These are phyloP conservation scores for Sarcophaga carnaria DNA, from an alignment of 2,888 invertebrate species.

Conservation along the genomic window DNA sequence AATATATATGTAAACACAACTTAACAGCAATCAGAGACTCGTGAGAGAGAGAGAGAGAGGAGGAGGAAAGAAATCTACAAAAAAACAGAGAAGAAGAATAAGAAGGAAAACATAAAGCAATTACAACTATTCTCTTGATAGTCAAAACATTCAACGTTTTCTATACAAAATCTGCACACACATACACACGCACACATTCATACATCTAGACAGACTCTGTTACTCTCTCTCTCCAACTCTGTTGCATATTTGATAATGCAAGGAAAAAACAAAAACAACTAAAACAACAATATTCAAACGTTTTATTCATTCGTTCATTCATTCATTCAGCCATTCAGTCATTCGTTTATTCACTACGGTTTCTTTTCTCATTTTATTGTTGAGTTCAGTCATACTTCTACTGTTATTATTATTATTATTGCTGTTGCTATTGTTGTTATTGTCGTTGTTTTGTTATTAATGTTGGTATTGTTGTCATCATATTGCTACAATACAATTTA, in stretches of 20 bases:
- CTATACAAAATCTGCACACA: constrained; percentile 6
- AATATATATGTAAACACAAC: neutral
- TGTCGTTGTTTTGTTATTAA: neutral
- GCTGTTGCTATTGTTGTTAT: neutral
- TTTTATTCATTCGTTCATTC: neutral
- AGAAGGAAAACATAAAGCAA: constrained; percentile 64
- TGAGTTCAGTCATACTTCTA: constrained; percentile 30
- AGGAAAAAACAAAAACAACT: neutral
- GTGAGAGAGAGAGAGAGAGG: neutral
- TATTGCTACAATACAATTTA: constrained; percentile 32
- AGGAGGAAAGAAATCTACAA: constrained; percentile 9
- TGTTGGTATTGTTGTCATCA: constrained; percentile 36
- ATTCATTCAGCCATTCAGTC: neutral
- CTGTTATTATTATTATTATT: constrained; percentile 1
- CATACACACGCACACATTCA: neutral
- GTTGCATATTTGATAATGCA: neutral
- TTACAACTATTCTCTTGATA: constrained; percentile 68
- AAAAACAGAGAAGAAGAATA: constrained; percentile 43
- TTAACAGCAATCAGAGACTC: constrained; percentile 3
- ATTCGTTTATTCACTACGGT: constrained; percentile 5
- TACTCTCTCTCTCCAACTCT: too few species aligned
- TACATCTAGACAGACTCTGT: neutral
- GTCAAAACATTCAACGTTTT: constrained; percentile 60
- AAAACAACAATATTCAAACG: neutral
- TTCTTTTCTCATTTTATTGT: neutral